Conservation (phyloP, 2,113 vertebrate species). For the Sisor rabdophorus region DNA sequence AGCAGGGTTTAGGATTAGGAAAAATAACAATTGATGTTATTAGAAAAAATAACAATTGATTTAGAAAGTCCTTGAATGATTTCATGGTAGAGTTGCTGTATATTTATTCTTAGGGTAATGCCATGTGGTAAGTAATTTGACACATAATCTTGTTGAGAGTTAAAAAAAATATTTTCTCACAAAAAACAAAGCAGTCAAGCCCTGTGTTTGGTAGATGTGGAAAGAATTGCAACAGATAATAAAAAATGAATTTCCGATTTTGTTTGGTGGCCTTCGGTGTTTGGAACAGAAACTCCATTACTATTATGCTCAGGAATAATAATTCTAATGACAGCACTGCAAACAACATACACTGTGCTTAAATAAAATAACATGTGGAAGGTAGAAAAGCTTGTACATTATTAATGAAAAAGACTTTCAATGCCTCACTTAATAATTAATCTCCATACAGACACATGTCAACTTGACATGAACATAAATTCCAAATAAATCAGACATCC, state of each 20-base stretch:
- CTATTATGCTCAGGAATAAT: constrained; percentile 13
- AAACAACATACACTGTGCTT: constrained; percentile 54
- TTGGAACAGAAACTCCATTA: neutral
- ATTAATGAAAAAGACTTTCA: constrained; percentile 73
- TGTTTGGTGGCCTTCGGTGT: neutral
- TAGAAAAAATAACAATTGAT: too few species aligned
- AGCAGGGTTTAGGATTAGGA: too few species aligned
- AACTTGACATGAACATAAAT: constrained; percentile 69
- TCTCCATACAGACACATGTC: constrained; percentile 69
- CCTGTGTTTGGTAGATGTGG: constrained; percentile 46
- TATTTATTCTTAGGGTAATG: constrained; percentile 57
- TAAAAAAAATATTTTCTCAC: constrained; percentile 55
- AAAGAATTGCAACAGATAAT: neutral
- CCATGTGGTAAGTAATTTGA: constrained; percentile 56
- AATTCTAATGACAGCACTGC: constrained; percentile 45
- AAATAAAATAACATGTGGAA: constrained; percentile 69
- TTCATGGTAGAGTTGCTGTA: constrained; percentile 52
- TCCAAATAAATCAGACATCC: constrained; percentile 70
- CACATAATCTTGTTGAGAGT: constrained; percentile 58
- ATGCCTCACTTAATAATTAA: constrained; percentile 72
- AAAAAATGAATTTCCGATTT: constrained; percentile 7
- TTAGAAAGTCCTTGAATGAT: constrained; percentile 57
- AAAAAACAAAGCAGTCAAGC: constrained; percentile 47
- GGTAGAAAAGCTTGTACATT: constrained; percentile 66
- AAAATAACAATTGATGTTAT: too few species aligned